Evolutionary conservation across 1,140 invertebrate species (phyloP).

Genomic region (Chelonus insularis): DNA sequence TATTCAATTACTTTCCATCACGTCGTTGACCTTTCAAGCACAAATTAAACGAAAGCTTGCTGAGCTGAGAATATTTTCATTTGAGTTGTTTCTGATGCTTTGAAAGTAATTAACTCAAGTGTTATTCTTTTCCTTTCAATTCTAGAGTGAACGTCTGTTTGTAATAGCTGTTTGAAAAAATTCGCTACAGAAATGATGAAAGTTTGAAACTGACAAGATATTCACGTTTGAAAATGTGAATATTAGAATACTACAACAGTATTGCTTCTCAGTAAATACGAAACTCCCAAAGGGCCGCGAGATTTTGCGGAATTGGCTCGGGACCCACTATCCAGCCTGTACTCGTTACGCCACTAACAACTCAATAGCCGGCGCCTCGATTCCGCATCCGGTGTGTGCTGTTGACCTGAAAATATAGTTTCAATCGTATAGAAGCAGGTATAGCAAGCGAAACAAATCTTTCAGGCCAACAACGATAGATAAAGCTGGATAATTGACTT

Average conservation of each 20-base stretch:
- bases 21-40: too few relatives aligned
- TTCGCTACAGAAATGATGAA: too few relatives aligned
- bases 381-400: neutral
- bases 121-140: too few relatives aligned
- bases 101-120: too few relatives aligned
- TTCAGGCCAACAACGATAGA: neutral
- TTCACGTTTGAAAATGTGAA: constrained; percentile 1
- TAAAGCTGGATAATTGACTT: neutral
- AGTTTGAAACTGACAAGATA: neutral
- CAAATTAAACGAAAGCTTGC: too few relatives aligned
- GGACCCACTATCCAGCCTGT: too few relatives aligned
- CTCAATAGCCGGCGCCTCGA: neutral
- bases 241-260: neutral
- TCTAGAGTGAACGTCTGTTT: too few relatives aligned
- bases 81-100: too few relatives aligned
- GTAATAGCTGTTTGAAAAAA: too few relatives aligned
- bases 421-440: neutral
- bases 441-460: neutral
- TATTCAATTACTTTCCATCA: too few relatives aligned
- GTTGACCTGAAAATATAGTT: constrained; percentile 9
- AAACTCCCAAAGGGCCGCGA: neutral
- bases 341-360: constrained; percentile 6
- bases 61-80: too few relatives aligned
- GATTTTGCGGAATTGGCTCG: neutral
- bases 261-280: neutral